phyloP scores from a whole-genome alignment of 2,113 vertebrate species.

The Brachyistius frenatus region DNA sequence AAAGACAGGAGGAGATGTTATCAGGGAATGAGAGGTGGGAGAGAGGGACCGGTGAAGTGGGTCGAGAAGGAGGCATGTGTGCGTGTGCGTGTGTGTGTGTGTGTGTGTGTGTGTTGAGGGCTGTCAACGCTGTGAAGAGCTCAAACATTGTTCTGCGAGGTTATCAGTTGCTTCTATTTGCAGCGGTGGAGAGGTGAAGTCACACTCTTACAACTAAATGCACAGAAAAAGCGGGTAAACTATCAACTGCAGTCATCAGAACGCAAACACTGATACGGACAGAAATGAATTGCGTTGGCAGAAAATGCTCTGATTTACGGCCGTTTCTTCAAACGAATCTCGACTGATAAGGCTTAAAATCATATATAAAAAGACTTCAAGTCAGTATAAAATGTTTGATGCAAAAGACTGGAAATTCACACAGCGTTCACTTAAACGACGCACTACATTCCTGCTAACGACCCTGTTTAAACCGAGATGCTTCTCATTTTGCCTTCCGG shows the following conservation, averaged over 20 bases:
- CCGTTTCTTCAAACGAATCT: constrained; percentile 1
- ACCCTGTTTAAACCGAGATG: constrained; percentile 27
- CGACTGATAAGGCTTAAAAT: constrained; percentile 1
- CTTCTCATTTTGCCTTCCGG: background rate
- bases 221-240: background rate
- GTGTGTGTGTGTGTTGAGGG: constrained; percentile 14
- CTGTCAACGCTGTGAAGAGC: constrained; percentile 42
- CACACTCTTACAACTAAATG: constrained; percentile 2
- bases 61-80: constrained; percentile 12
- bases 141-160: constrained; percentile 46
- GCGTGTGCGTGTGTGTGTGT: background rate
- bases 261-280: constrained; percentile 23
- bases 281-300: constrained; percentile 21
- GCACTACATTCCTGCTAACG: background rate
- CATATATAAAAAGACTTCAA: background rate
- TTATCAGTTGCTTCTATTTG: constrained; percentile 34
- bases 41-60: constrained; percentile 13
- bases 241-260: constrained; percentile 9
- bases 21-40: constrained; percentile 46
- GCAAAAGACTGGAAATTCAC: background rate
- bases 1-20: constrained; percentile 50
- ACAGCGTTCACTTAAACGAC: background rate
- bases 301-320: background rate
- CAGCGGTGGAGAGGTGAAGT: constrained; percentile 7
- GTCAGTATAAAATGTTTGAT: constrained; percentile 9